A percentile compares a stretch with the other conserved stretches of the same genome.
phyloP scores from a whole-genome alignment of 2,888 invertebrate genomes.

The Xanthostigma xanthostigma region DNA sequence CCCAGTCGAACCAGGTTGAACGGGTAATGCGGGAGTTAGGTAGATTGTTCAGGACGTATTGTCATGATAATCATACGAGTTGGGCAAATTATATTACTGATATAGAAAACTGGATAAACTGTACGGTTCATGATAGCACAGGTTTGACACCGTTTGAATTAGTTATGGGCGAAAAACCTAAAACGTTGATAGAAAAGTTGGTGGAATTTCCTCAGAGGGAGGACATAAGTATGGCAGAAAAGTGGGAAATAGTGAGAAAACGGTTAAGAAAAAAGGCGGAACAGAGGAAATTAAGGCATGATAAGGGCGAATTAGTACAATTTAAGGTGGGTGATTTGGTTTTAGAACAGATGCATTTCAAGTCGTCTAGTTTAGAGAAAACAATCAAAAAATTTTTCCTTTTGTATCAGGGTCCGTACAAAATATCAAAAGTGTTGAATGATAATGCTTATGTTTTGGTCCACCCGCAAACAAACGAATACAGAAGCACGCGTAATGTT shows the following conservation, averaged over 20 bases:
- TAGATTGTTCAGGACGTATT: not conserved
- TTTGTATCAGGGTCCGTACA: too few species aligned
- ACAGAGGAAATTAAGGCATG: not conserved
- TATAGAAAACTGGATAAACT: slow-evolving; percentile 8
- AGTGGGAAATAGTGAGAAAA: not conserved
- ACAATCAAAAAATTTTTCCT: not conserved
- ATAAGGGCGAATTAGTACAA: not conserved
- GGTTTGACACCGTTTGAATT: slow-evolving; percentile 10
- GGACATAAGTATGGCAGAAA: not conserved
- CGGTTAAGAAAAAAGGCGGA: not conserved
- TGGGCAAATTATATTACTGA: slow-evolving; percentile 8
- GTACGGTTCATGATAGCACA: slow-evolving; percentile 10
- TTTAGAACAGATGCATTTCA: slow-evolving; percentile 1
- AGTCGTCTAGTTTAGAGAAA: not conserved
- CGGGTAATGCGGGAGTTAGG: slow-evolving; percentile 14
- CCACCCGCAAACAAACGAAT: too few species aligned
- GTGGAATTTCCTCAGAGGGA: not conserved
- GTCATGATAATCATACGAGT: not conserved
- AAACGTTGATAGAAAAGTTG: not conserved
- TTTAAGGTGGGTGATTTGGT: slow-evolving; percentile 1
- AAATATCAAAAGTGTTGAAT: too few species aligned
- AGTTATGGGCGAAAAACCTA: slow-evolving; percentile 3
- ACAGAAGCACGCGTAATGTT: too few species aligned
- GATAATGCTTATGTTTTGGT: too few species aligned
- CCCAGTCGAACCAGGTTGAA: slow-evolving; percentile 15